These are phyloP conservation scores for Choloepus didactylus DNA, from an alignment of 2,797 vertebrate genomes.

Conservation along the genomic window DNA sequence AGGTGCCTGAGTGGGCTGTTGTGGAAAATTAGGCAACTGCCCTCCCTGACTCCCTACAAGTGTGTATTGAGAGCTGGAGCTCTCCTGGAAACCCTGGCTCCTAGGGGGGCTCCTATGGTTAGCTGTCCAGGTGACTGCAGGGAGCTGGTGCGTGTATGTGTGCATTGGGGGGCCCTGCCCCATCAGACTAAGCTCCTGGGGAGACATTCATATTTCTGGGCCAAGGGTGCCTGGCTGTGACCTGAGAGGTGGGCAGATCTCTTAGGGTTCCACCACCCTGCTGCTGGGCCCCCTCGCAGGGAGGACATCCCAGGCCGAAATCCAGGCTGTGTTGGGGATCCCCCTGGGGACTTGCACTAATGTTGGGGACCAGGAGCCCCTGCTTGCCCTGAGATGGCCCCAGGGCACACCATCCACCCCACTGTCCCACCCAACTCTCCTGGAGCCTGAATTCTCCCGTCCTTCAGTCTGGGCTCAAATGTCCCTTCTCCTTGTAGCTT, in stretches of 20 bases:
- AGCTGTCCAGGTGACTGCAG: too few species aligned
- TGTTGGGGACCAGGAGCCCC: background rate
- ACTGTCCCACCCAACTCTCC: background rate
- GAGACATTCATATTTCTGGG: background rate
- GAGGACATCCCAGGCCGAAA: background rate
- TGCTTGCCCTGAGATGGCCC: background rate
- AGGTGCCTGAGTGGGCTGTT: too few species aligned
- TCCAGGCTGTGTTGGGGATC: background rate
- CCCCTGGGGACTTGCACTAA: background rate
- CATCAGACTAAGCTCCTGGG: background rate
- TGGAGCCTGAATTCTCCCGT: background rate
- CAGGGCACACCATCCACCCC: background rate
- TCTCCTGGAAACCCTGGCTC: background rate
- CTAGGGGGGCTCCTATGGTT: background rate
- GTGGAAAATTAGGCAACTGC: background rate
- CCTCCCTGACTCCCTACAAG: background rate
- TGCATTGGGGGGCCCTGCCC: background rate
- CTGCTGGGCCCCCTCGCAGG: background rate
- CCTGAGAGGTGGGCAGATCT: background rate
- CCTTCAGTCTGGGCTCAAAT: background rate
- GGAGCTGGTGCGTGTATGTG: too few species aligned
- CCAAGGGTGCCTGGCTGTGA: background rate
- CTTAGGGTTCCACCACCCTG: background rate
- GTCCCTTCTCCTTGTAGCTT: background rate
- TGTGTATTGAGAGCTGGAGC: background rate